phyloP scores from a whole-genome alignment of 1,140 invertebrate species.

The Euglossa dilemma region DNA sequence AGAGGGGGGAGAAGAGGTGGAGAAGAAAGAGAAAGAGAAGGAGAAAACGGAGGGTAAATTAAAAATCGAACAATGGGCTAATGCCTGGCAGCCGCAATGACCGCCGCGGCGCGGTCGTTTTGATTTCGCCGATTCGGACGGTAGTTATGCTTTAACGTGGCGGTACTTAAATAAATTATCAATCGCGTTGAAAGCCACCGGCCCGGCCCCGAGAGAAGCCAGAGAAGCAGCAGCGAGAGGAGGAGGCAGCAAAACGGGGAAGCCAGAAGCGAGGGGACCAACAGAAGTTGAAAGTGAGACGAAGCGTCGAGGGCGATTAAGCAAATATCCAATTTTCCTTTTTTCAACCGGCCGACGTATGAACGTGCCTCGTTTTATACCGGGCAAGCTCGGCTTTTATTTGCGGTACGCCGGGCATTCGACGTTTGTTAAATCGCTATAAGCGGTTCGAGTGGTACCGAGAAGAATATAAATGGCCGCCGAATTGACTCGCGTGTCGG shows the following conservation, averaged over 20 bases:
- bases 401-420: slow-evolving; percentile 44
- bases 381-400: slow-evolving; percentile 49
- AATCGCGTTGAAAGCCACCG: slow-evolving; percentile 69
- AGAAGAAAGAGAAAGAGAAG: background rate
- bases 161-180: slow-evolving; percentile 76
- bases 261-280: slow-evolving; percentile 38
- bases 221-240: slow-evolving; percentile 1
- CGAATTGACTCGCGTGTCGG: slow-evolving; percentile 34
- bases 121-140: slow-evolving; percentile 64
- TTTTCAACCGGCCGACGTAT: slow-evolving; percentile 38
- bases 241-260: slow-evolving; percentile 27
- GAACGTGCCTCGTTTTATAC: slow-evolving; percentile 47
- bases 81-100: slow-evolving; percentile 32
- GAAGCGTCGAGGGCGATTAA: slow-evolving; percentile 60
- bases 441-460: slow-evolving; percentile 40
- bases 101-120: slow-evolving; percentile 55
- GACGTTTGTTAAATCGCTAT: slow-evolving; percentile 54
- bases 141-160: slow-evolving; percentile 66
- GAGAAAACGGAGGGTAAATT: slow-evolving; percentile 43
- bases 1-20: too few species aligned
- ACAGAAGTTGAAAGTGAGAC: slow-evolving; percentile 51
- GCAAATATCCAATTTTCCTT: slow-evolving; percentile 64
- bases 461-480: slow-evolving; percentile 42
- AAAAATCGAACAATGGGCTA: slow-evolving; percentile 66
- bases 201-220: background rate